Base-by-base conservation (phyloP, 2,113 vertebrate species). In the Dasypus novemcinctus region DNA sequence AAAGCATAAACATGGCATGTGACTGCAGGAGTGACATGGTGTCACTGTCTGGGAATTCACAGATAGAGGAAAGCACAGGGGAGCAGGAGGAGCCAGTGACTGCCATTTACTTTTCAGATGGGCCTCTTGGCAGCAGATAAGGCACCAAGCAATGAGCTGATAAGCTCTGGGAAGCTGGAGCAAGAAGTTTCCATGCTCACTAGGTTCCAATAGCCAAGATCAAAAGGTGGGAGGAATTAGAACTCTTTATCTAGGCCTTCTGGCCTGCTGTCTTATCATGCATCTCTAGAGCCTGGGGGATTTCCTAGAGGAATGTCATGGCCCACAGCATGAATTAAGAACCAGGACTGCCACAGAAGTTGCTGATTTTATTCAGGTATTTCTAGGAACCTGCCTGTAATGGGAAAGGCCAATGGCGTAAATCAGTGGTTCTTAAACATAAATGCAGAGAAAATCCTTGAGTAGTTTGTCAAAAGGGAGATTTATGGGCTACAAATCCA, bases 301-400 rank as follows among this genome's bases (percentile, higher is more conserved):
- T 93, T 80, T 87, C 31, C 41, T 61, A 54, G 64, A 23, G 27
- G 46, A 68, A 79, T 66, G 11, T 29, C 33, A 61, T 7, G 52
- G 14, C 21, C 59, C 20, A 90, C n/a, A 21, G 52, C 12, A 21
- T 10, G 31, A 61, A 10, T 38, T 59, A 54, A 71, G 59, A 85
- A 76, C 88, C 81, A 80, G 74, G 91, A 81, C 29, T 85, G 83
- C 88, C 46, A 90, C 78, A 63, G 21, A 96, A 83, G 25, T 87
- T 61, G 2, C 17, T 87, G 21, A 33, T 74, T 92, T 96, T 87
- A 74, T 93, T 83, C 29, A 82, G 49, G 23, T 82, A 54, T 38
- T 92, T 90, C 18, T 81, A 14, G 79, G 43, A 91, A 71, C 1
- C 6, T 23, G 75, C 36, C 15, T 66, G 11, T 52, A 79, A 13